phyloP scores from a whole-genome alignment of 1,140 invertebrate genomes.

The Ylistrum balloti region DNA sequence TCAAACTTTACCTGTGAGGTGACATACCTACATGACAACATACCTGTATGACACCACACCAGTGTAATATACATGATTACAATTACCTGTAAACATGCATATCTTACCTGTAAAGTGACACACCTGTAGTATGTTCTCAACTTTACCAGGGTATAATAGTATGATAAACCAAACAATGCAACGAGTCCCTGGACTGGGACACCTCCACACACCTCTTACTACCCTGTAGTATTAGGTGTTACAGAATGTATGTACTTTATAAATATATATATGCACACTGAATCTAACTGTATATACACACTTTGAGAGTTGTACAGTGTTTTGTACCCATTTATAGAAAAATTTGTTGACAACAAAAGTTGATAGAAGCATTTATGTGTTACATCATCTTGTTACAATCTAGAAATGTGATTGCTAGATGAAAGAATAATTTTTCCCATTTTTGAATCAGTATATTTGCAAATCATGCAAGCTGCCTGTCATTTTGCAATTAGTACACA shows the following conservation, averaged over 20 bases:
- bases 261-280: neutral
- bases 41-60: neutral
- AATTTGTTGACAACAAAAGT: neutral
- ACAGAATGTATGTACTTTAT: neutral
- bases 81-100: neutral
- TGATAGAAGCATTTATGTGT: neutral
- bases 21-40: neutral
- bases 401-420: no score
- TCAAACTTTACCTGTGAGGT: neutral
- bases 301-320: no score
- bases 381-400: no score
- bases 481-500: no score
- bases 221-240: neutral
- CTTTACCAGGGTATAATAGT: neutral
- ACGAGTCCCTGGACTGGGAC: neutral
- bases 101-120: conserved; percentile 8
- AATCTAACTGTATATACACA: neutral
- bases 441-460: no score
- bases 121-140: conserved; percentile 32
- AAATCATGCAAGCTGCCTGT: no score
- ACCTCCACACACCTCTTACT: neutral
- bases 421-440: no score
- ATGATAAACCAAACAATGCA: neutral
- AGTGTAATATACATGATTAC: no score
- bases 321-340: neutral